These are phyloP conservation scores for Cyclophora albipunctata DNA, from an alignment of 2,888 invertebrate genomes.

Conservation along the genomic window DNA sequence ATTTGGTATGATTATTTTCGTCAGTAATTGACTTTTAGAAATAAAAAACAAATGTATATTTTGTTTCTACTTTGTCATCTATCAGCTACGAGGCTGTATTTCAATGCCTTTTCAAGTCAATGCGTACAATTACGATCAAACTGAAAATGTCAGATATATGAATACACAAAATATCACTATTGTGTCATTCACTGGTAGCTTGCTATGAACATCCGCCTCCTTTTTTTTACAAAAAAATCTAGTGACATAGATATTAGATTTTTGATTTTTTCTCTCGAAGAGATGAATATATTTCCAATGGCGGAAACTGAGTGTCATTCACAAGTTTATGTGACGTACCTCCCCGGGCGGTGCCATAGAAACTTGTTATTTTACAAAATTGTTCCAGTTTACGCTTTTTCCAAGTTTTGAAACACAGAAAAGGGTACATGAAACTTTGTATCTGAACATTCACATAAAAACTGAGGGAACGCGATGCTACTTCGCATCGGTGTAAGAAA, in stretches of 20 bases:
- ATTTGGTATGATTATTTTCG: no score
- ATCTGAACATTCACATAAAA: constrained; percentile 13
- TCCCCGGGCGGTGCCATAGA: constrained; percentile 38
- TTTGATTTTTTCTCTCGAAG: not conserved
- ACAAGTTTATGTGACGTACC: constrained; percentile 37
- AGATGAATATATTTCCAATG: constrained; percentile 24
- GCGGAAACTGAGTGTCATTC: constrained; percentile 24
- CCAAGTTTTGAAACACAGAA: constrained; percentile 29
- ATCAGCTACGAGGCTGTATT: no score
- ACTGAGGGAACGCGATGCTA: not conserved
- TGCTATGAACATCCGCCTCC: no score
- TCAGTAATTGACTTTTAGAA: no score
- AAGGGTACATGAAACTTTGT: constrained; percentile 15
- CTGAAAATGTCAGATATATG: not conserved
- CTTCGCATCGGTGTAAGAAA: no score
- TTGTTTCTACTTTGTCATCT: no score
- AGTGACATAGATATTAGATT: no score
- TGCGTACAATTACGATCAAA: not conserved
- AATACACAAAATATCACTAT: not conserved
- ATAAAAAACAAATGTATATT: no score
- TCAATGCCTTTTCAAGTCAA: no score
- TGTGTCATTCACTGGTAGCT: no score
- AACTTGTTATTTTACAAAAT: constrained; percentile 48
- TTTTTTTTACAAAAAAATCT: no score
- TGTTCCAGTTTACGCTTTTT: constrained; percentile 36